Conservation (phyloP, 1,140 invertebrate genomes). For the Caerostris darwini region DNA sequence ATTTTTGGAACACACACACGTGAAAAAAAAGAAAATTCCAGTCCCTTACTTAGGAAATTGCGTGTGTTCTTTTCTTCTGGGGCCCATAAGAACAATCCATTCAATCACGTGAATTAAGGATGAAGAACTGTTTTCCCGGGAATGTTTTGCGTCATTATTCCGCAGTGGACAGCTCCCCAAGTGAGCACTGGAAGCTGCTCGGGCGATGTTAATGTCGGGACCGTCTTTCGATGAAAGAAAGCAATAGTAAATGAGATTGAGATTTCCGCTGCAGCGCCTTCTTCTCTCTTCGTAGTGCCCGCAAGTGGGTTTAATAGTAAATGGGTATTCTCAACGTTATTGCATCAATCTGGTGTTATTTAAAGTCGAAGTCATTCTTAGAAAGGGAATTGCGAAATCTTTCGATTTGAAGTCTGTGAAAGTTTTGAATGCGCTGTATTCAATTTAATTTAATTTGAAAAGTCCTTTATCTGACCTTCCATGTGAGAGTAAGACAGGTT, state of each 20-base stretch:
- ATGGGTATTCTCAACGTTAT: background rate
- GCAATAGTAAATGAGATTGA: constrained; percentile 23
- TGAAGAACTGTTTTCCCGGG: constrained; percentile 27
- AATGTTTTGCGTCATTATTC: constrained; percentile 36
- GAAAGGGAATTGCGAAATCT: too few species aligned
- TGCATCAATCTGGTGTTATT: background rate
- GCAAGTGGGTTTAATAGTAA: background rate
- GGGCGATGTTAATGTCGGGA: background rate
- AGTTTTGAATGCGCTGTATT: too few species aligned
- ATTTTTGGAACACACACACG: background rate
- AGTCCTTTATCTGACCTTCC: too few species aligned
- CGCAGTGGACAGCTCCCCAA: background rate
- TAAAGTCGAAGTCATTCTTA: background rate
- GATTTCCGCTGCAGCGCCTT: background rate
- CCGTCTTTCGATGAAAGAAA: background rate
- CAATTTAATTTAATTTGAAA: too few species aligned
- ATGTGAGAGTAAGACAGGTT: too few species aligned
- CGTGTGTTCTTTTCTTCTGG: background rate
- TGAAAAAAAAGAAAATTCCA: background rate
- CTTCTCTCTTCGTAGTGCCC: background rate
- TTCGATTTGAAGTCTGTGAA: too few species aligned
- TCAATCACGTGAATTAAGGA: constrained; percentile 52
- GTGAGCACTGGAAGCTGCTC: background rate
- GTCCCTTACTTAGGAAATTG: background rate
- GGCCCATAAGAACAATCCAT: constrained; percentile 34